Percentiles rank a stretch among this genome's conserved stretches.
These are phyloP conservation scores for Megaceryle torquata DNA, from an alignment of 2,113 vertebrate genomes.

Conservation along the genomic window DNA sequence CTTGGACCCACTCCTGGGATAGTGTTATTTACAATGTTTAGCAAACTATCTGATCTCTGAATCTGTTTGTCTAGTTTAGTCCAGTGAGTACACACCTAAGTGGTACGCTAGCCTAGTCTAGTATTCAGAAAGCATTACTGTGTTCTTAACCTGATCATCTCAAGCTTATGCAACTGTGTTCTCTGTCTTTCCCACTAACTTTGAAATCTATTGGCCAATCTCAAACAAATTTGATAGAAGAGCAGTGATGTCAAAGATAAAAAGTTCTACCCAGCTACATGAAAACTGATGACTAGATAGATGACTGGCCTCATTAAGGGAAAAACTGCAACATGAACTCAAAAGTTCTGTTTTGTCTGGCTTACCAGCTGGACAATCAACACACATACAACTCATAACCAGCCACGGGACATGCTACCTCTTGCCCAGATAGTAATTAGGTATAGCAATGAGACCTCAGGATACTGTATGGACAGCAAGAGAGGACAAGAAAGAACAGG, in stretches of 20 bases:
- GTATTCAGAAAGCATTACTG: neutral
- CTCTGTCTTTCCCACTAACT: constrained; percentile 50
- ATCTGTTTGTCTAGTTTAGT: constrained; percentile 49
- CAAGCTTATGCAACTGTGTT: constrained; percentile 56
- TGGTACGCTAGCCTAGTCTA: neutral
- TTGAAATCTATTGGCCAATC: constrained; percentile 44
- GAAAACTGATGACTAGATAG: constrained; percentile 59
- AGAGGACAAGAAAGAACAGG: constrained; percentile 52
- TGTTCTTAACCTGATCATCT: constrained; percentile 5
- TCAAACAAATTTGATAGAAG: constrained; percentile 42
- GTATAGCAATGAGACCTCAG: constrained; percentile 18
- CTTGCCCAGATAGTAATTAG: constrained; percentile 41
- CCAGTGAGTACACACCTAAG: constrained; percentile 40
- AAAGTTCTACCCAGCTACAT: constrained; percentile 30
- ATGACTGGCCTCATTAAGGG: constrained; percentile 47
- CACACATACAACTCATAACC: constrained; percentile 1
- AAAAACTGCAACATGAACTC: constrained; percentile 57
- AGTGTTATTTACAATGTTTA: constrained; percentile 30
- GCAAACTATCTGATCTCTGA: constrained; percentile 41
- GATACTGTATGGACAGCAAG: constrained; percentile 1
- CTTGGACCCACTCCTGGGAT: neutral
- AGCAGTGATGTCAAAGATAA: neutral
- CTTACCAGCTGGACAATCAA: constrained; percentile 48
- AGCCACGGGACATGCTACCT: constrained; percentile 42
- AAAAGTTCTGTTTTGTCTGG: constrained; percentile 64